Conservation (phyloP, 2,113 vertebrate genomes). For the Erinaceus europaeus region DNA sequence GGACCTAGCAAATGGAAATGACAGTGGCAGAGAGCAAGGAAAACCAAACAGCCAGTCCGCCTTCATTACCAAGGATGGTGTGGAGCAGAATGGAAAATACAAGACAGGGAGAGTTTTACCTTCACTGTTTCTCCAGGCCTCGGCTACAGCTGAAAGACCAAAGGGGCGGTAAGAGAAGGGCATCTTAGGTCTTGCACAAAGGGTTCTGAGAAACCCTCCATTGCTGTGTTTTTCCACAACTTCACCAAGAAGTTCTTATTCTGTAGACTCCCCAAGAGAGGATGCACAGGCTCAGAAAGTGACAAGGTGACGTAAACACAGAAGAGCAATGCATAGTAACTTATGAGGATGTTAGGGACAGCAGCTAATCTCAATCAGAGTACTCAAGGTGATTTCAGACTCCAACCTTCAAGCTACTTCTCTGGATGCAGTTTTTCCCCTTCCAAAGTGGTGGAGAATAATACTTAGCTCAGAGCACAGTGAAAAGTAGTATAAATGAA, state of each 20-base stretch:
- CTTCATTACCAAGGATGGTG: slow-evolving; percentile 32
- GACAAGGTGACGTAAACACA: neutral
- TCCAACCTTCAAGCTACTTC: neutral
- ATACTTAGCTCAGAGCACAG: neutral
- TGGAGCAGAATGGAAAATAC: slow-evolving; percentile 34
- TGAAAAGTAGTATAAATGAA: neutral
- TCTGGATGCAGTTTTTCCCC: neutral
- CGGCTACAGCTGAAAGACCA: neutral
- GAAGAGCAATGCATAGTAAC: neutral
- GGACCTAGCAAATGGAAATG: slow-evolving; percentile 51
- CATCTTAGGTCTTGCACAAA: neutral
- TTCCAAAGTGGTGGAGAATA: neutral
- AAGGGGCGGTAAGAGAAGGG: neutral
- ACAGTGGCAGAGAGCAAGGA: slow-evolving; percentile 57
- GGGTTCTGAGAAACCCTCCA: slow-evolving; percentile 9
- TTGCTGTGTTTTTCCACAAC: neutral
- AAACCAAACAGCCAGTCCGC: neutral
- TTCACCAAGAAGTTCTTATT: neutral
- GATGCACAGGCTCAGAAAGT: neutral
- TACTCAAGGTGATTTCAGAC: neutral
- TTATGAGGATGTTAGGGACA: neutral
- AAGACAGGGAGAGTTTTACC: neutral
- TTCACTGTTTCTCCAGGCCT: neutral
- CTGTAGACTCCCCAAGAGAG: neutral
- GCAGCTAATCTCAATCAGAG: neutral